Evolutionary conservation across 2,797 vertebrate genomes (phyloP), one percentile per base, ranked within the genome.

Genomic region (Tarsius wallacei): DNA sequence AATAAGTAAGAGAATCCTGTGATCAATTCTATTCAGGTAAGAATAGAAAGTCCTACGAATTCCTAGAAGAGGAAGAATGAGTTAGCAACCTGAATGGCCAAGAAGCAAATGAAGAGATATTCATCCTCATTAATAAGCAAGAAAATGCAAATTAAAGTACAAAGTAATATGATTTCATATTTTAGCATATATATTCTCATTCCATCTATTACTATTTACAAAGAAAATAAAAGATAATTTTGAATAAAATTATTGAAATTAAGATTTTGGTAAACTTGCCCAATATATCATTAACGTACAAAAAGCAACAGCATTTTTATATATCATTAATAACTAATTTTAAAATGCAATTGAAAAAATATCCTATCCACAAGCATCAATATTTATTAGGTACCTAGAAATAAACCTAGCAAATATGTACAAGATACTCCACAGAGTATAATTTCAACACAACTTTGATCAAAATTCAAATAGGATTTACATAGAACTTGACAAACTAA

Each of bases 151-250:
- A 78, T 55, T 64, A 89, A 47, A 26, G 26, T 14, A 47, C 22
- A 71, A 90, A 53, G 31, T 63, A 73, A 73, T 66, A 33, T 1
- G 14, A 66, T 73, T 80, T 85, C 19, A 36, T 80, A 57, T 13
- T 93, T 96, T 90, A 55, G 24, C 49, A 66, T 42, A 85, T 80
- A 36, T 86, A 55, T 55, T 28, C 63, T 78, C 55, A 73, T 85
- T 73, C 36, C 80, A 80, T 74, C 53, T 63, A 36, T 70, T 71
- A 57, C 10, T 85, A 5, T 85, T 64, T 81, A 81, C 70, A 63
- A 21, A 36, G 55, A 81, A 86, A 86, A 64, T 55, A n/a, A 85
- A 71, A 57, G 33, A 55, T 7, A 55, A 82, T 64, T 33, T 64
- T 57, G 57, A 94, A 42, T 42, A 63, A 88, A 73, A 57, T 15